Conservation (phyloP, 2,888 invertebrate species). For the Pseudanteris insignis region DNA sequence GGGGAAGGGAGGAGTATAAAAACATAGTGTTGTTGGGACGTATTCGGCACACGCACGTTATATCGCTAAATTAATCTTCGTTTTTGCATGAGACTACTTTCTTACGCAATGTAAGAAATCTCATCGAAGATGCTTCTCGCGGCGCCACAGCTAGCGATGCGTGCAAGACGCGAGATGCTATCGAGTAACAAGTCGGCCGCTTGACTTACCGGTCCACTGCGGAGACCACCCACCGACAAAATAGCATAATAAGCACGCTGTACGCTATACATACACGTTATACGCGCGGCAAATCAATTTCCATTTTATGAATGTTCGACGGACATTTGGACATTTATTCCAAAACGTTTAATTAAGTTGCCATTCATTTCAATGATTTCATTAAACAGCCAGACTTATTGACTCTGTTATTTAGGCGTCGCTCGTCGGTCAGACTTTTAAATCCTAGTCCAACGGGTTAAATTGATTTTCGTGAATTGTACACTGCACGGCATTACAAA, state of each 20-base stretch:
- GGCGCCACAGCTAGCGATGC: conserved; percentile 57
- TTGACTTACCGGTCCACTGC: conserved; percentile 52
- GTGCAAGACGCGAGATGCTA: conserved; percentile 56
- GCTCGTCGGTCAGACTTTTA: no score
- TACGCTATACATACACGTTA: conserved; percentile 41
- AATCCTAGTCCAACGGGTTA: no score
- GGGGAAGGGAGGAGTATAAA: no score
- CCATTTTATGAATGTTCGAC: conserved; percentile 39
- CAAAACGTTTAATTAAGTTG: conserved; percentile 28
- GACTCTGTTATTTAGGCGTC: no score
- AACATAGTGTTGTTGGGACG: conserved; percentile 34
- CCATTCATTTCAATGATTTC: conserved; percentile 38
- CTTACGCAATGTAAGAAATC: conserved; percentile 56
- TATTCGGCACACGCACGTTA: conserved; percentile 45
- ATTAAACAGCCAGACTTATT: conserved; percentile 34
- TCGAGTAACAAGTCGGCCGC: conserved; percentile 57
- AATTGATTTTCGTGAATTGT: no score
- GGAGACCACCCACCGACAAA: conserved; percentile 62
- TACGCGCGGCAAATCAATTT: conserved; percentile 39
- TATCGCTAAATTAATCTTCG: conserved; percentile 41
- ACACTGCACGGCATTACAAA: conserved; percentile 15
- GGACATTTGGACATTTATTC: conserved; percentile 32
- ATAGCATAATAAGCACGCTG: conserved; percentile 56
- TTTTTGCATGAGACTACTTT: conserved; percentile 52
- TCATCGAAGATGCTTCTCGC: conserved; percentile 51